Conservation (phyloP, 2,797 vertebrate species). For the Crenuchus spilurus region DNA sequence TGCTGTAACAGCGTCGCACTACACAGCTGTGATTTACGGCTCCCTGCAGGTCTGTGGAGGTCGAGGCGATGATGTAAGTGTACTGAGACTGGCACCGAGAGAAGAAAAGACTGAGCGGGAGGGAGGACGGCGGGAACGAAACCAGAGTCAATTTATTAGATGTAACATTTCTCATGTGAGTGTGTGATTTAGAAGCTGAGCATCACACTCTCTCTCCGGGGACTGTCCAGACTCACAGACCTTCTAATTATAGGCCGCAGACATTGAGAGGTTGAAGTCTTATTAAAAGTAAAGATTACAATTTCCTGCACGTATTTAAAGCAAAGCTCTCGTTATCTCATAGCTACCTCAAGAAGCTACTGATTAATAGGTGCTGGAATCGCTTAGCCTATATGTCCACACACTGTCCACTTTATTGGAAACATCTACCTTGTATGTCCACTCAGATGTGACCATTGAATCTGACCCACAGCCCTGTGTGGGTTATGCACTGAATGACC, state of each 20-base stretch:
- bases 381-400: too few relatives aligned
- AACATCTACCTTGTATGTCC: slow-evolving; percentile 68
- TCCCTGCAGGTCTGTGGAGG: slow-evolving; percentile 72
- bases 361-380: too few relatives aligned
- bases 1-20: too few relatives aligned
- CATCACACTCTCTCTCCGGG: slow-evolving; percentile 73
- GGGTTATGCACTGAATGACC: too few relatives aligned
- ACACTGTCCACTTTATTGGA: background rate
- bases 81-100: slow-evolving; percentile 48
- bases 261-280: slow-evolving; percentile 83
- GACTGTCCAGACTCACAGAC: slow-evolving; percentile 78
- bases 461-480: background rate
- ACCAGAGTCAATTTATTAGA: background rate
- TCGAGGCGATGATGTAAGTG: slow-evolving; percentile 77
- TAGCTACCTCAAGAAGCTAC: too few relatives aligned
- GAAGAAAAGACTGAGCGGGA: background rate
- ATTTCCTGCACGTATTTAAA: too few relatives aligned
- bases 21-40: slow-evolving; percentile 71
- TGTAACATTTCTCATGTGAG: background rate
- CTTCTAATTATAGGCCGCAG: slow-evolving; percentile 84
- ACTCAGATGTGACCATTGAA: background rate
- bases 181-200: slow-evolving; percentile 76
- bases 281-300: too few relatives aligned
- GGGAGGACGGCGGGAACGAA: background rate
- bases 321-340: too few relatives aligned